phyloP scores from a whole-genome alignment of 2,113 vertebrate species.

The Steatornis caripensis region DNA sequence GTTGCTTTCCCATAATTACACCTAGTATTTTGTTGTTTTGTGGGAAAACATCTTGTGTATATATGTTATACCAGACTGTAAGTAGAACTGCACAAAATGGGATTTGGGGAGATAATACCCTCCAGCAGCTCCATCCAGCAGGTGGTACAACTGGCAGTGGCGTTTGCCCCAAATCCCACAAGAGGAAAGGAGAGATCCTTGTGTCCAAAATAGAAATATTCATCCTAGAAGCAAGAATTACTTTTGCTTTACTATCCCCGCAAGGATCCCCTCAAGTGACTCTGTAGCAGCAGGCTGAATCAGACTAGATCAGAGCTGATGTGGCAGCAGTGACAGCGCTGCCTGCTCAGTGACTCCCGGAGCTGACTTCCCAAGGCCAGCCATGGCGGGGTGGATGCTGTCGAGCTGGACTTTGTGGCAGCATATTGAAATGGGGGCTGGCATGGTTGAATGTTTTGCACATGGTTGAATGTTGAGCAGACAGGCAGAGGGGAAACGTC shows the following conservation, averaged over 20 bases:
- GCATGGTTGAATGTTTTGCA: not conserved
- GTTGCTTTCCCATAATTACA: not conserved
- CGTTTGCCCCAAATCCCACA: not conserved
- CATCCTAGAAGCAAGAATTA: not conserved
- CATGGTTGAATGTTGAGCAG: not conserved
- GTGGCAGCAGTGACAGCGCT: not conserved
- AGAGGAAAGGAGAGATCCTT: not conserved
- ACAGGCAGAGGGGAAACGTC: not conserved
- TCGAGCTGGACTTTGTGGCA: not conserved
- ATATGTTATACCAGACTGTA: not conserved
- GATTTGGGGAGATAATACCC: not conserved
- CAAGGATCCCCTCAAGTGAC: conserved; percentile 6
- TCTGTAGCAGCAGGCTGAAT: conserved; percentile 27
- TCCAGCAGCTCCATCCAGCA: conserved; percentile 16
- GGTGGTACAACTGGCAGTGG: not conserved
- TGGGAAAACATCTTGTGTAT: not conserved
- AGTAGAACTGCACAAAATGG: not conserved
- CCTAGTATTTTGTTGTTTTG: not conserved
- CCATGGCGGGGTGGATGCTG: not conserved
- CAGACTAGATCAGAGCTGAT: conserved; percentile 44
- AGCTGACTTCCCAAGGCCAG: not conserved
- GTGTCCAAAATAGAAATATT: conserved; percentile 6
- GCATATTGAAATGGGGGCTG: not conserved
- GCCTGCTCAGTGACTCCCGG: not conserved
- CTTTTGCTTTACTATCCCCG: conserved; percentile 5